These are phyloP conservation scores for Cremastobaeus sp. DNA, from an alignment of 2,888 invertebrate genomes.

Conservation along the genomic window DNA sequence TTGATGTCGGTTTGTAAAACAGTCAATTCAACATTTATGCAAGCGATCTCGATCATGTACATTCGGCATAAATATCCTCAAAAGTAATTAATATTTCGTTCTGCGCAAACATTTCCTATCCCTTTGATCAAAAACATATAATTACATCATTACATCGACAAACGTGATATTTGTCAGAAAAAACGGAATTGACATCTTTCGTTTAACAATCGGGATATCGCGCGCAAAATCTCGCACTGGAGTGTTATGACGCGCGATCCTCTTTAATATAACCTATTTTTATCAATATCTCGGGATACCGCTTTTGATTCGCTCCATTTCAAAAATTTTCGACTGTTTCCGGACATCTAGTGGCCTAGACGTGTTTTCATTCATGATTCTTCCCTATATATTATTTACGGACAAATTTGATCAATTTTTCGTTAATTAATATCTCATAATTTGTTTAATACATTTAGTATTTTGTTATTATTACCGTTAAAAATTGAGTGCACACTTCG, in stretches of 20 bases:
- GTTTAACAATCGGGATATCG: constrained; percentile 30
- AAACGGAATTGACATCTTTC: constrained; percentile 27
- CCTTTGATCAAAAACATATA: constrained; percentile 16
- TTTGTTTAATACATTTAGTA: no score
- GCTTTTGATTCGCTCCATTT: constrained; percentile 22
- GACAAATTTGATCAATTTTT: no score
- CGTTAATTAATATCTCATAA: no score
- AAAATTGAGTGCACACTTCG: no score
- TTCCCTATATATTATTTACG: no score
- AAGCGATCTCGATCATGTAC: no score
- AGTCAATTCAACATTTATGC: no score
- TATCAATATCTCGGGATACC: constrained; percentile 38
- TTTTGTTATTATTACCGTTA: no score
- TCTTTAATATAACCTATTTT: constrained; percentile 54
- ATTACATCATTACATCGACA: constrained; percentile 24
- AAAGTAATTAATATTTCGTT: not conserved
- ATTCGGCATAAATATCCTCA: no score
- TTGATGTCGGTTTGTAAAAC: no score
- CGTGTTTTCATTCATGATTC: not conserved
- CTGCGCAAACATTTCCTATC: not conserved
- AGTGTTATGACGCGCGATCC: constrained; percentile 43
- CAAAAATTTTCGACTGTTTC: not conserved
- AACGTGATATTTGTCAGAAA: constrained; percentile 35
- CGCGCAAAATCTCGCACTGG: constrained; percentile 31
- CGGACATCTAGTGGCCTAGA: no score